Conservation (phyloP, 2,113 vertebrate species). For the Poeciliopsis prolifica region DNA sequence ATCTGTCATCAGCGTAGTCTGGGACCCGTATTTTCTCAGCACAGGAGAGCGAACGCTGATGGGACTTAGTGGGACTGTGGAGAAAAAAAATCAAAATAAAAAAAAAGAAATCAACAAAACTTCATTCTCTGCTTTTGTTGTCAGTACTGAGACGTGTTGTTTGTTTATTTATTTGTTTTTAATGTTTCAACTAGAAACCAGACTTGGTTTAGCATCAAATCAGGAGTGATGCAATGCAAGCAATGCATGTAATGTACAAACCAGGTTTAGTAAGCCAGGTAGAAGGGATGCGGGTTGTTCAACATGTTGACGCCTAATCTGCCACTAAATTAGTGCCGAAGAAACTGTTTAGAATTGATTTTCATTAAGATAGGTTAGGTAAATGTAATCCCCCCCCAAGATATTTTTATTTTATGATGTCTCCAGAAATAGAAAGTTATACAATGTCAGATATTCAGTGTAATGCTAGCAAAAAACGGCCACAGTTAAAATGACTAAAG, state of each 20-base stretch:
- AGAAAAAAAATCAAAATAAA: not conserved
- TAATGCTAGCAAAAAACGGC: no score
- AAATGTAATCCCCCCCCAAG: no score
- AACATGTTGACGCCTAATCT: no score
- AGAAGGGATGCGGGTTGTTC: no score
- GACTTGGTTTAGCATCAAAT: not conserved
- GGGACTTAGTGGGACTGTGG: conserved; percentile 40
- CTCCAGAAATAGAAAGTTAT: no score
- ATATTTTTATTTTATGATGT: no score
- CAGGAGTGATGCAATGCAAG: not conserved
- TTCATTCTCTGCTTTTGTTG: not conserved
- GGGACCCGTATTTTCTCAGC: conserved; percentile 58
- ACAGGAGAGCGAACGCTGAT: conserved; percentile 36
- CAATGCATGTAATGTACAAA: not conserved
- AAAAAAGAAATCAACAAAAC: not conserved
- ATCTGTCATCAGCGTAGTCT: conserved; percentile 45
- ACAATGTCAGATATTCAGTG: no score
- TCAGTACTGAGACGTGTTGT: not conserved
- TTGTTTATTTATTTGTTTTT: not conserved
- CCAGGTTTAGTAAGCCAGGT: no score
- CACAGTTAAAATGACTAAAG: no score
- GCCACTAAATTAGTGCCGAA: no score
- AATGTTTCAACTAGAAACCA: not conserved
- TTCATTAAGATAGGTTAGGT: no score
- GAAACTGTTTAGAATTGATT: no score